Conservation (phyloP, 2,113 vertebrate genomes). For the Pelobates fuscus region DNA sequence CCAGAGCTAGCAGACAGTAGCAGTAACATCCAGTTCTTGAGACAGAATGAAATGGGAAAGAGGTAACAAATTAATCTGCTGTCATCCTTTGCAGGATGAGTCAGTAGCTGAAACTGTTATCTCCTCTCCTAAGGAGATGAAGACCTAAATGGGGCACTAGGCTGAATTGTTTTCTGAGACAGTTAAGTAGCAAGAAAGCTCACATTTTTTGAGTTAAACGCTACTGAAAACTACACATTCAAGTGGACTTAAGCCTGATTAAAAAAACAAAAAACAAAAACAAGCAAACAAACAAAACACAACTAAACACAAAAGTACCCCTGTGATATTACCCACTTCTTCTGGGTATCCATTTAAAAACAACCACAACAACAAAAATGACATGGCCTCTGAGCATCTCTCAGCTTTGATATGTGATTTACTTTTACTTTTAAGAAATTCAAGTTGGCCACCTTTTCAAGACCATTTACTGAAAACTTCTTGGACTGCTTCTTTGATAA, state of each 20-base stretch:
- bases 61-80: conserved; percentile 94
- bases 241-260: conserved; percentile 77
- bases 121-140: conserved; percentile 94
- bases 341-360: conserved; percentile 81
- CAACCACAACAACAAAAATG: not conserved
- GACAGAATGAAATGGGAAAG: conserved; percentile 99
- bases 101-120: conserved; percentile 77
- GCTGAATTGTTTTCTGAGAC: conserved; percentile 88
- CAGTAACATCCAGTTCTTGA: conserved; percentile 99
- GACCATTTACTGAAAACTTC: conserved; percentile 66
- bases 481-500: conserved; percentile 72
- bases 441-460: conserved; percentile 67
- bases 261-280: too few relatives aligned
- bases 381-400: conserved; percentile 74
- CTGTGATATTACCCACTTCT: conserved; percentile 97
- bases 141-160: conserved; percentile 86
- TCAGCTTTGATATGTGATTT: conserved; percentile 73
- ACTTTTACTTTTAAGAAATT: conserved; percentile 64
- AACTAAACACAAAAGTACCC: conserved; percentile 78
- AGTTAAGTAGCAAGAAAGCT: conserved; percentile 74
- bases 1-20: conserved; percentile 98
- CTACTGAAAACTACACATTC: conserved; percentile 70
- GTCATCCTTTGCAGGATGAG: conserved; percentile 78
- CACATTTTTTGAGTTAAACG: conserved; percentile 82
- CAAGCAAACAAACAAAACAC: conserved; percentile 75